phyloP scores from a whole-genome alignment of 2,797 vertebrate genomes.

The Peromyscus attwateri region DNA sequence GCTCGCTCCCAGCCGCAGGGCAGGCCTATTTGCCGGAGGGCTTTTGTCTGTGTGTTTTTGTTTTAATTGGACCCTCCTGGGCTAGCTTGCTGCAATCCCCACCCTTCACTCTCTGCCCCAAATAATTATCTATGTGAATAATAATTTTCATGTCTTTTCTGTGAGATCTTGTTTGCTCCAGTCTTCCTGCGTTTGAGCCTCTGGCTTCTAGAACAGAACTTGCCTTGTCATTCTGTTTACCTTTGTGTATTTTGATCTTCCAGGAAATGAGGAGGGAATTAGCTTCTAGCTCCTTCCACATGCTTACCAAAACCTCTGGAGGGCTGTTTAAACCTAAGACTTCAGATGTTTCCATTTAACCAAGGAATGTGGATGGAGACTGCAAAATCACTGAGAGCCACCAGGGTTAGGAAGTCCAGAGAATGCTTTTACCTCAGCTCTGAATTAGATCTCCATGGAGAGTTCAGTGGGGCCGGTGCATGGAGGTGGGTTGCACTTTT shows the following conservation, averaged over 20 bases:
- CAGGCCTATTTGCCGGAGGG: neutral
- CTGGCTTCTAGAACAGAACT: neutral
- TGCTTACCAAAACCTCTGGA: neutral
- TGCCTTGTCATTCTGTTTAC: slow-evolving; percentile 8
- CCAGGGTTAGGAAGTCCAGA: neutral
- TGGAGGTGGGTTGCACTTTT: neutral
- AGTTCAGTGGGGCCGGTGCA: neutral
- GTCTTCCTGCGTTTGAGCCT: neutral
- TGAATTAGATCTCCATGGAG: neutral
- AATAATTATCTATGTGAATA: neutral
- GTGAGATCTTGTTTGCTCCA: neutral
- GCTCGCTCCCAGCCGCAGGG: neutral
- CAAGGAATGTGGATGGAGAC: neutral
- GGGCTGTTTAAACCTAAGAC: neutral
- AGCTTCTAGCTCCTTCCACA: neutral
- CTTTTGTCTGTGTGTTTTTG: neutral
- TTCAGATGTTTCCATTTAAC: slow-evolving; percentile 19
- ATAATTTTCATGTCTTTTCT: neutral
- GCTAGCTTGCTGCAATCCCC: neutral
- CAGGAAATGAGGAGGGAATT: slow-evolving; percentile 45
- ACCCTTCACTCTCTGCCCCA: neutral
- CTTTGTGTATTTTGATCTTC: neutral
- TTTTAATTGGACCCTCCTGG: neutral
- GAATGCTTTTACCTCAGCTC: neutral
- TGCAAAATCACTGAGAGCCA: neutral